These are phyloP conservation scores for Mesocentrotus franciscanus DNA, from an alignment of 53 echinoderm and acorn worm species.

Conservation along the genomic window DNA sequence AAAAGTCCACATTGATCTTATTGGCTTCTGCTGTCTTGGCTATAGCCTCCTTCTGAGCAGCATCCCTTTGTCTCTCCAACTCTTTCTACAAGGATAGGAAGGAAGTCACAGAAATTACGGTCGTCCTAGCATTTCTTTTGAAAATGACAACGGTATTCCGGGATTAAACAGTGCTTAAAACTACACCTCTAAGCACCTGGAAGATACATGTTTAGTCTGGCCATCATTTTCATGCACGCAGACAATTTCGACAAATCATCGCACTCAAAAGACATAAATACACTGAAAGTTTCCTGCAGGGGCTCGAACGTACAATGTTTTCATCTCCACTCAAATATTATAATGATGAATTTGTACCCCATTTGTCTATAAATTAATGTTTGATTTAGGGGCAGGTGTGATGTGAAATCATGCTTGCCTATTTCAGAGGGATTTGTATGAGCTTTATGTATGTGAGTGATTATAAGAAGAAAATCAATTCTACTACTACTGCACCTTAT, in stretches of 20 bases:
- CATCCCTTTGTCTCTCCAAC: constrained; percentile 78
- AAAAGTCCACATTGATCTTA: constrained; percentile 76
- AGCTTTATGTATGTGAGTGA: neutral
- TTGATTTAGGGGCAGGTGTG: neutral
- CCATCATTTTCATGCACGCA: neutral
- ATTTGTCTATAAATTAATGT: neutral
- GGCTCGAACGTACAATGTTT: too few species aligned
- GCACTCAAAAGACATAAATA: too few species aligned
- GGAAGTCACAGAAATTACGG: neutral
- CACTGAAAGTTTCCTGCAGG: too few species aligned
- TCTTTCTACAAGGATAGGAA: constrained; percentile 70
- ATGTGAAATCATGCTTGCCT: neutral
- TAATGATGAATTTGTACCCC: too few species aligned
- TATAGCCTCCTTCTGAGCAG: constrained; percentile 77
- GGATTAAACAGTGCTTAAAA: neutral
- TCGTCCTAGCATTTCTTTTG: neutral
- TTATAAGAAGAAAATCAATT: too few species aligned
- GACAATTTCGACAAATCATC: neutral
- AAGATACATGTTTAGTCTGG: neutral
- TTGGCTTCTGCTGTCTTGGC: constrained; percentile 85
- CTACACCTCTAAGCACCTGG: neutral
- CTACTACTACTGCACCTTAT: too few species aligned
- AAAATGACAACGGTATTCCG: neutral
- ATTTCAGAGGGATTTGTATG: neutral
- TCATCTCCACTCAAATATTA: too few species aligned